A percentile compares a stretch with the other conserved stretches of the same genome.
These are phyloP conservation scores for Stomatorhinus walkeri DNA, from an alignment of 2,797 vertebrate species.

Conservation along the genomic window DNA sequence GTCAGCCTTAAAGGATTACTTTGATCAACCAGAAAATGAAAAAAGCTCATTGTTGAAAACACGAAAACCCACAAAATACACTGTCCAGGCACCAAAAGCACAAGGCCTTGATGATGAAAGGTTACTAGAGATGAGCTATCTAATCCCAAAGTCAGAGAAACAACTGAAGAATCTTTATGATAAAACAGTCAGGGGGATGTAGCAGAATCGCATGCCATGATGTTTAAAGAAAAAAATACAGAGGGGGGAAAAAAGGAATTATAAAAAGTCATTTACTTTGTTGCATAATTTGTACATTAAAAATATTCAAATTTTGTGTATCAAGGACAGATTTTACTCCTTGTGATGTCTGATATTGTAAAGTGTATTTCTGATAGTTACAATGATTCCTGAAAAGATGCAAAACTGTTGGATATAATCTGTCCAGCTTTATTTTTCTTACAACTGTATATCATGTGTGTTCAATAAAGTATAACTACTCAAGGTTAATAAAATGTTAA, in stretches of 20 bases:
- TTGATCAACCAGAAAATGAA: conserved; percentile 58
- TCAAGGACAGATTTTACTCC: conserved; percentile 34
- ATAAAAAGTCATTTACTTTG: conserved; percentile 18
- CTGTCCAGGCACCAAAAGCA: conserved; percentile 50
- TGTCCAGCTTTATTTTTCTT: conserved; percentile 56
- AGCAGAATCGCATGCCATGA: conserved; percentile 54
- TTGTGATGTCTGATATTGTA: conserved; percentile 45
- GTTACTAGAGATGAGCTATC: conserved; percentile 75
- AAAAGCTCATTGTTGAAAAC: conserved; percentile 49
- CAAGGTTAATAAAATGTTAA: conserved; percentile 69
- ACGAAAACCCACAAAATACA: conserved; percentile 42
- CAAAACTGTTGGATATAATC: conserved; percentile 49
- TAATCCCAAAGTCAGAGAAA: conserved; percentile 76
- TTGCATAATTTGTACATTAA: conserved; percentile 4
- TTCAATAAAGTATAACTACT: conserved; percentile 57
- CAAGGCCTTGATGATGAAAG: conserved; percentile 74
- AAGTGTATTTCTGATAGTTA: conserved; percentile 31
- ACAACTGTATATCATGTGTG: conserved; percentile 54
- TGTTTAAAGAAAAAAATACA: conserved; percentile 43
- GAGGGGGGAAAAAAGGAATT: conserved; percentile 45
- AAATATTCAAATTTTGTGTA: conserved; percentile 40
- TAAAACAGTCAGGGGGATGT: conserved; percentile 67
- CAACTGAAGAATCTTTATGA: conserved; percentile 63
- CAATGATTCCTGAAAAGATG: not conserved
- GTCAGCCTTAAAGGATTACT: conserved; percentile 66